Evolutionary conservation across 1,140 invertebrate species (phyloP).

Genomic region (Atopsyche davidsoni): DNA sequence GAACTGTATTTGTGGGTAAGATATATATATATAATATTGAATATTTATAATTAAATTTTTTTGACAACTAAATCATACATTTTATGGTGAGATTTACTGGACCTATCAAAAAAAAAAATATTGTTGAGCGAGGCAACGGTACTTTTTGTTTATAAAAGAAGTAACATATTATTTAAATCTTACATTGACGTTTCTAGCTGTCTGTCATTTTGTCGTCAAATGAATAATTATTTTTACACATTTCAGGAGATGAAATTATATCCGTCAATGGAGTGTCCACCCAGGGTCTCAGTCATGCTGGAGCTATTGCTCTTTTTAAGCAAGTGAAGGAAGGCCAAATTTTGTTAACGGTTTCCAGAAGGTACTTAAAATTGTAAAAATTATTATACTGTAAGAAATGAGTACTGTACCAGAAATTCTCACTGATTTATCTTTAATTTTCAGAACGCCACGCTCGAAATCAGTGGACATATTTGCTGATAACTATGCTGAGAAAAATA

Average conservation of each 20-base stretch:
- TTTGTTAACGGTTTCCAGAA: slow-evolving; percentile 70
- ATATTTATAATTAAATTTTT: background rate
- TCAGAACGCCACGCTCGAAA: slow-evolving; percentile 50
- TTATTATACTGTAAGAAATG: background rate
- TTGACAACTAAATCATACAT: background rate
- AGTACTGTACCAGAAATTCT: background rate
- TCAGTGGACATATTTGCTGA: slow-evolving; percentile 47
- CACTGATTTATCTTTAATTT: slow-evolving; percentile 27
- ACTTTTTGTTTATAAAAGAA: no score
- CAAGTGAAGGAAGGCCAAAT: slow-evolving; percentile 81
- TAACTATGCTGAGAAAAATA: slow-evolving; percentile 36
- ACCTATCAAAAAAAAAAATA: no score
- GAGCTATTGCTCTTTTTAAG: slow-evolving; percentile 86
- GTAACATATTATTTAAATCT: background rate
- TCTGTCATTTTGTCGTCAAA: no score
- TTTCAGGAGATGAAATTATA: slow-evolving; percentile 86
- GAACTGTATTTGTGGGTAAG: slow-evolving; percentile 77
- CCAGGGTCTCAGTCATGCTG: slow-evolving; percentile 78
- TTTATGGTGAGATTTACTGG: no score
- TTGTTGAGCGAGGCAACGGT: no score
- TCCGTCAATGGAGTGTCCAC: slow-evolving; percentile 79
- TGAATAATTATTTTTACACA: slow-evolving; percentile 24
- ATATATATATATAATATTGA: slow-evolving; percentile 12
- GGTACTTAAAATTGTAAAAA: slow-evolving; percentile 32
- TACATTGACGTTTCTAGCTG: slow-evolving; percentile 4